These are phyloP conservation scores for Iguana delicatissima DNA, from an alignment of 2,797 vertebrate species.

Conservation along the genomic window DNA sequence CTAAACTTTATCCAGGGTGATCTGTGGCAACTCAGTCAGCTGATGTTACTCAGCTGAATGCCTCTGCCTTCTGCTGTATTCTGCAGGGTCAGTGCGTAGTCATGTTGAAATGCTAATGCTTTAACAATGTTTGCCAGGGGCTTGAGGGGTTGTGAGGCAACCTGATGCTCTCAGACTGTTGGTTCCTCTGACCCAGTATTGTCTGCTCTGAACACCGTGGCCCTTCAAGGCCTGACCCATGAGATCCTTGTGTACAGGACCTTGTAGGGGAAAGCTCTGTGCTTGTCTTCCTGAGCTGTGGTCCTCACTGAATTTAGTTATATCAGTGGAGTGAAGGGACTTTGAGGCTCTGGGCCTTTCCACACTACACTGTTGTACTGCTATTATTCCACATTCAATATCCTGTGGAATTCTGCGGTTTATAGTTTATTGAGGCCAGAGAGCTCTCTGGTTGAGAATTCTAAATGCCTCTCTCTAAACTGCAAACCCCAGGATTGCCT, in stretches of 20 bases:
- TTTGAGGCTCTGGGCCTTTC: too few relatives aligned
- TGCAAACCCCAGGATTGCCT: too few relatives aligned
- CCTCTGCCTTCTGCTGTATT: not conserved
- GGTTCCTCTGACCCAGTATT: not conserved
- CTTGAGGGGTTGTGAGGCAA: not conserved
- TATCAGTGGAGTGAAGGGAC: not conserved
- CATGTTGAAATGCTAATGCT: not conserved
- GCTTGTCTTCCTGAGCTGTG: not conserved
- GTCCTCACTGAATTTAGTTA: not conserved
- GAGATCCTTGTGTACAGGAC: too few relatives aligned
- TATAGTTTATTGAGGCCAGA: too few relatives aligned
- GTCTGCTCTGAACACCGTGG: not conserved
- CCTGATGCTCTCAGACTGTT: not conserved
- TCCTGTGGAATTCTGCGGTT: too few relatives aligned
- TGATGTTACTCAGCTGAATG: not conserved
- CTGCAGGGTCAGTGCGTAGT: not conserved
- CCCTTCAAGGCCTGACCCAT: not conserved
- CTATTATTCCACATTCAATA: too few relatives aligned
- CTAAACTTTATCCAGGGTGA: not conserved
- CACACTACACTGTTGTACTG: too few relatives aligned
- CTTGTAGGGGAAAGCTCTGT: not conserved
- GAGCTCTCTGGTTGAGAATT: too few relatives aligned
- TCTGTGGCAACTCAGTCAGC: not conserved
- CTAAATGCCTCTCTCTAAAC: too few relatives aligned
- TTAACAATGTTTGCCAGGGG: not conserved